These are phyloP conservation scores for Apostichopus japonicus DNA, from an alignment of 35 echinoderm and acorn worm species.

Conservation along the genomic window DNA sequence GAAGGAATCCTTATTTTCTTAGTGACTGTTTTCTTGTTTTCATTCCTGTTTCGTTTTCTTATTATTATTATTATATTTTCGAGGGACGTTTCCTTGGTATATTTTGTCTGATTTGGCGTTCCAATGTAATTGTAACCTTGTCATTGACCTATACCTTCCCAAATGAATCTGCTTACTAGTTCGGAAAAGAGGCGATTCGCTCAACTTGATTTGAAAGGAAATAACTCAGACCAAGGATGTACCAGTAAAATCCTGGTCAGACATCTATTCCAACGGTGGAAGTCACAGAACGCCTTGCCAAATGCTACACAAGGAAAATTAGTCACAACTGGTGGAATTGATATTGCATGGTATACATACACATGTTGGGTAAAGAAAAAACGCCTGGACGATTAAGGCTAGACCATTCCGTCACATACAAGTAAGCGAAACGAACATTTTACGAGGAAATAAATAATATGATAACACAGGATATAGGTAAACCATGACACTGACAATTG, in stretches of 20 bases:
- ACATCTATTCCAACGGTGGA: too few species aligned
- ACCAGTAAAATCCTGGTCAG: background rate
- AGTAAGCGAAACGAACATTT: background rate
- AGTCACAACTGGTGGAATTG: background rate
- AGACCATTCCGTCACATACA: background rate
- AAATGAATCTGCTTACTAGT: background rate
- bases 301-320: too few species aligned
- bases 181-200: slow-evolving; percentile 16
- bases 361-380: background rate
- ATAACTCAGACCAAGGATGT: background rate
- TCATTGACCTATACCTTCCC: background rate
- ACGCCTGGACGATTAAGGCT: background rate
- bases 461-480: background rate
- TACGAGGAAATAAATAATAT: background rate
- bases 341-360: background rate
- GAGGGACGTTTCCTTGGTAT: too few species aligned
- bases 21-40: too few species aligned
- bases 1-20: too few species aligned
- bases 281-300: too few species aligned
- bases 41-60: too few species aligned
- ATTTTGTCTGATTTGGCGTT: background rate
- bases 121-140: background rate
- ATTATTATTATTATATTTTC: too few species aligned
- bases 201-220: slow-evolving; percentile 10
- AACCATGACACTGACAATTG: background rate